phyloP scores from a whole-genome alignment of 1,140 invertebrate genomes.

The Calycopis cecrops region DNA sequence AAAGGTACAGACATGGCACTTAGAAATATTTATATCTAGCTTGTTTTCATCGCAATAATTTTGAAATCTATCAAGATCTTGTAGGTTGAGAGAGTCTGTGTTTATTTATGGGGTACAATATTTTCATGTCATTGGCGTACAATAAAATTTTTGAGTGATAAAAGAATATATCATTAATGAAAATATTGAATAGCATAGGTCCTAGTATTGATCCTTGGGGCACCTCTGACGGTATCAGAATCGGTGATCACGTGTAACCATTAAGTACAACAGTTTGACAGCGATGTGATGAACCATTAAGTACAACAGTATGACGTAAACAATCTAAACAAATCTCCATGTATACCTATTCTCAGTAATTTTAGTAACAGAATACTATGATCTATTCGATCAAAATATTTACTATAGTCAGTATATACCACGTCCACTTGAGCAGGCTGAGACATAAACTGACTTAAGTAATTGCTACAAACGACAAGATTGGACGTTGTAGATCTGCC shows the following conservation, averaged over 20 bases:
- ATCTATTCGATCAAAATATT: too few relatives aligned
- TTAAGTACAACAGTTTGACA: too few relatives aligned
- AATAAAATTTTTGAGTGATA: background rate
- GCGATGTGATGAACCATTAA: background rate
- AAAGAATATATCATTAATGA: background rate
- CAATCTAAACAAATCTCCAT: conserved; percentile 5
- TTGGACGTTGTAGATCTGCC: too few relatives aligned
- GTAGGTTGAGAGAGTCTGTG: background rate
- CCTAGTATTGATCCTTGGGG: conserved; percentile 10
- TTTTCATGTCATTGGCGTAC: conserved; percentile 9
- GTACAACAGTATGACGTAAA: conserved; percentile 4
- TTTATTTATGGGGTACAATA: background rate
- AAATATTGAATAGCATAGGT: conserved; percentile 2
- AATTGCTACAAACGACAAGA: too few relatives aligned
- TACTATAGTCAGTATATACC: too few relatives aligned
- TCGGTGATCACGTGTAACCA: background rate
- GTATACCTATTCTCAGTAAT: too few relatives aligned
- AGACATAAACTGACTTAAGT: too few relatives aligned
- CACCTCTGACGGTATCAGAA: conserved; percentile 5
- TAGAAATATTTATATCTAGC: too few relatives aligned
- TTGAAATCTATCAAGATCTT: conserved; percentile 7
- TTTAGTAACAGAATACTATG: too few relatives aligned
- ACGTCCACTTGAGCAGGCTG: too few relatives aligned
- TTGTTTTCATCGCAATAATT: too few relatives aligned
- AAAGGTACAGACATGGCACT: conserved; percentile 14